Percentiles rank a stretch among this genome's conserved stretches.
These are phyloP conservation scores for Hofmannophila pseudospretella DNA, from an alignment of 2,888 invertebrate genomes.

Conservation along the genomic window DNA sequence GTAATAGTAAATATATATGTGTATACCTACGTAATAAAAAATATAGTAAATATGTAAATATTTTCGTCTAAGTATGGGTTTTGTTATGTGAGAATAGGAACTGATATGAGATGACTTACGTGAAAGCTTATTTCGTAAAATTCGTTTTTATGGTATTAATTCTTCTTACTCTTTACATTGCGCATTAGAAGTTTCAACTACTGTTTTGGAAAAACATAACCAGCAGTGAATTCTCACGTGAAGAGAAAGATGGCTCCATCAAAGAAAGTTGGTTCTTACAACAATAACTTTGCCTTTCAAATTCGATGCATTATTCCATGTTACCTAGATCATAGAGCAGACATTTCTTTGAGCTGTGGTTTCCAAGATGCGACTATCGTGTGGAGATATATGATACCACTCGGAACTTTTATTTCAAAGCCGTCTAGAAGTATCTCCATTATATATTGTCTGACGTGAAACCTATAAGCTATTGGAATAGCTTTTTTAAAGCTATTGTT, in stretches of 20 bases:
- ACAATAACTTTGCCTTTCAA: constrained; percentile 16
- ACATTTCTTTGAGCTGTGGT: constrained; percentile 19
- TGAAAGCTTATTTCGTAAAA: too few relatives aligned
- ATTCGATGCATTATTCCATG: constrained; percentile 17
- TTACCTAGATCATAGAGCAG: constrained; percentile 24
- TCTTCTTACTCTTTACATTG: too few relatives aligned
- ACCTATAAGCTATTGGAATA: constrained; percentile 9
- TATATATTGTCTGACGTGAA: constrained; percentile 20
- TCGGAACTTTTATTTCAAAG: constrained; percentile 53
- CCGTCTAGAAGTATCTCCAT: constrained; percentile 30
- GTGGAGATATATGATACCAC: constrained; percentile 39
- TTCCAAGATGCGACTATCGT: constrained; percentile 19
- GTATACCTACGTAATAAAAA: too few relatives aligned
- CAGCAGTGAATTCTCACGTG: constrained; percentile 37
- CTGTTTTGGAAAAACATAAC: constrained; percentile 49
- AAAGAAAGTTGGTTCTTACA: constrained; percentile 36
- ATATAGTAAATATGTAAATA: too few relatives aligned
- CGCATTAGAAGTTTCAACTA: constrained; percentile 38
- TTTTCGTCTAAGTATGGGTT: too few relatives aligned
- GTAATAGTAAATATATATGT: too few relatives aligned
- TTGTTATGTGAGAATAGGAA: too few relatives aligned
- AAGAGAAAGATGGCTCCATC: constrained; percentile 22
- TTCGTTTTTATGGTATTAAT: too few relatives aligned
- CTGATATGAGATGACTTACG: too few relatives aligned
- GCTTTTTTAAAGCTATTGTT: background rate